These are phyloP conservation scores for Stenchaetothrips biformis DNA, from an alignment of 2,888 invertebrate species.

Conservation along the genomic window DNA sequence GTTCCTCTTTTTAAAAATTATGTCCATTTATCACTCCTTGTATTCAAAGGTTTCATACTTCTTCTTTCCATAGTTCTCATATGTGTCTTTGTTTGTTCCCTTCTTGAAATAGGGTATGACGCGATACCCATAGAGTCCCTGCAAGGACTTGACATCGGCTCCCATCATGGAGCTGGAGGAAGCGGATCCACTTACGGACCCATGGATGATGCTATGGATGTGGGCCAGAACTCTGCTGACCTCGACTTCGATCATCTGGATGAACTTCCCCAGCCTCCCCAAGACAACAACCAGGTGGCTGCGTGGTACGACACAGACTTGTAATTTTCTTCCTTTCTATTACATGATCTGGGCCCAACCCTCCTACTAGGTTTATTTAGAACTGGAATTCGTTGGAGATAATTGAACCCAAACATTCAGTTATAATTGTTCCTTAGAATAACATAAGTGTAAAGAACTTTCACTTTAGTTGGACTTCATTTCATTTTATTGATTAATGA, in stretches of 20 bases:
- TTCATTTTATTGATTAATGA: neutral
- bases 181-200: constrained; percentile 50
- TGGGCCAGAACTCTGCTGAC: constrained; percentile 59
- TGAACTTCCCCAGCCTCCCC: constrained; percentile 74
- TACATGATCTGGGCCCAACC: constrained; percentile 1
- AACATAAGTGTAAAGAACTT: neutral
- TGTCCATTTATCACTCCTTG: too few relatives aligned
- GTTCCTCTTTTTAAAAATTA: too few relatives aligned
- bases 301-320: constrained; percentile 98
- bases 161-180: constrained; percentile 49
- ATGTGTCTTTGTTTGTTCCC: constrained; percentile 40
- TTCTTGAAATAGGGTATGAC: constrained; percentile 74
- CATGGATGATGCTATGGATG: constrained; percentile 64
- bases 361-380: neutral
- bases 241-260: constrained; percentile 73
- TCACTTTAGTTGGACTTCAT: constrained; percentile 8
- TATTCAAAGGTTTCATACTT: too few relatives aligned
- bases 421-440: neutral
- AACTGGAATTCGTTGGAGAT: neutral
- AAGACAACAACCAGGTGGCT: constrained; percentile 86
- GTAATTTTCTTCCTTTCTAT: constrained; percentile 46
- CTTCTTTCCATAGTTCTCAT: constrained; percentile 28
- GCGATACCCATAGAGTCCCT: constrained; percentile 95
- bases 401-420: neutral
- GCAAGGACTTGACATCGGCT: constrained; percentile 89